Evolutionary conservation across 2,797 vertebrate species (phyloP).

Genomic region (Alosa sapidissima): DNA sequence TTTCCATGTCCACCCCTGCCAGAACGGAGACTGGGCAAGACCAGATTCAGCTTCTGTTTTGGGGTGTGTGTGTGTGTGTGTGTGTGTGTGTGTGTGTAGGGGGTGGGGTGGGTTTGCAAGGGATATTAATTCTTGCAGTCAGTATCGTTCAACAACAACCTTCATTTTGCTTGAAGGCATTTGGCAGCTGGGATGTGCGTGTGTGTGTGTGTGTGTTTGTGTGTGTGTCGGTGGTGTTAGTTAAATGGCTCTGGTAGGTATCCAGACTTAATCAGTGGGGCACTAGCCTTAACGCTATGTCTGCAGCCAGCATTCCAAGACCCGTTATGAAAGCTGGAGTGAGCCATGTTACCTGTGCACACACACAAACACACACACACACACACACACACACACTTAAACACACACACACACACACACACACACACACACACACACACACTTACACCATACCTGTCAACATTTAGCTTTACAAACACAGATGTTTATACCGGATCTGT

Average conservation of each 20-base stretch:
- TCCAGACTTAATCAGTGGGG: neutral
- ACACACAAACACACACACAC: slow-evolving; percentile 2
- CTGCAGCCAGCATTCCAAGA: neutral
- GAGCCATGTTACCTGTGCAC: neutral
- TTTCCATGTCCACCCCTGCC: no score
- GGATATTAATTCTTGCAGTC: neutral
- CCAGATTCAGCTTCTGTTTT: neutral
- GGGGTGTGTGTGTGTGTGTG: no score
- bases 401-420: no score
- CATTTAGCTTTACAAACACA: no score
- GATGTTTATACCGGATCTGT: no score
- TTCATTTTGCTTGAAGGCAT: neutral
- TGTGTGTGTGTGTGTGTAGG: no score
- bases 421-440: neutral
- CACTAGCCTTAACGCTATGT: neutral
- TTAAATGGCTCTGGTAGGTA: no score
- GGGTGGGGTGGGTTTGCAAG: neutral
- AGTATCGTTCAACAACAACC: no score
- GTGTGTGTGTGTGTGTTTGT: no score
- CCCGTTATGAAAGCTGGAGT: neutral
- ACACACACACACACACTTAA: neutral
- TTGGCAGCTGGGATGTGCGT: neutral
- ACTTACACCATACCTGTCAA: no score
- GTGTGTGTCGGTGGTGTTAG: no score
- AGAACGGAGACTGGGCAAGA: neutral